Percentiles rank a stretch among this genome's conserved stretches.
Conservation (phyloP, 92 coral and sea anemone species). For the Bergia sp. region DNA sequence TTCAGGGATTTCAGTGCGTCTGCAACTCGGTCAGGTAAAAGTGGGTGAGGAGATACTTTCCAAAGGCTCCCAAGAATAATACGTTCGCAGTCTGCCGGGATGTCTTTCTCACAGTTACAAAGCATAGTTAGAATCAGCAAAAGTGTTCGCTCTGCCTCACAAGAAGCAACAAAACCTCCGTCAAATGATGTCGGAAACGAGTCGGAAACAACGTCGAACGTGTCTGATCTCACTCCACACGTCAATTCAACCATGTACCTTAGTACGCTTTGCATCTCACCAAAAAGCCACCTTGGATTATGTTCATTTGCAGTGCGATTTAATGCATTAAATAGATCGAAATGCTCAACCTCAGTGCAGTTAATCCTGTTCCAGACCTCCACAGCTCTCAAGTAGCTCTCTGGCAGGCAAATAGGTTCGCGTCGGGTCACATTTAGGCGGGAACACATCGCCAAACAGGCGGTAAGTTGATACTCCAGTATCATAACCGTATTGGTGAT, state of each 20-base stretch:
- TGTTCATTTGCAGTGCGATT: neutral
- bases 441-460: slow-evolving; percentile 60
- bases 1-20: slow-evolving; percentile 51
- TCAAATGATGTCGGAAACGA: slow-evolving; percentile 3
- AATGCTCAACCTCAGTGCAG: neutral
- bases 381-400: slow-evolving; percentile 61
- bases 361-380: slow-evolving; percentile 54
- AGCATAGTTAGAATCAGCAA: slow-evolving; percentile 79
- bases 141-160: slow-evolving; percentile 79
- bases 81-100: slow-evolving; percentile 48
- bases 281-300: slow-evolving; percentile 7
- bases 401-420: slow-evolving; percentile 58
- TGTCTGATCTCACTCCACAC: slow-evolving; percentile 36
- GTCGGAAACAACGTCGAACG: slow-evolving; percentile 56
- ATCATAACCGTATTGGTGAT: slow-evolving; percentile 67
- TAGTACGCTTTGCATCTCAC: slow-evolving; percentile 22
- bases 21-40: slow-evolving; percentile 56
- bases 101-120: slow-evolving; percentile 80
- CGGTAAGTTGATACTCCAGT: slow-evolving; percentile 63
- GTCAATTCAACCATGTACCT: slow-evolving; percentile 49
- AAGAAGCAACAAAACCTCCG: slow-evolving; percentile 39
- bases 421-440: slow-evolving; percentile 31
- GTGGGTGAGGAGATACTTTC: slow-evolving; percentile 19
- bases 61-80: slow-evolving; percentile 49
- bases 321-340: slow-evolving; percentile 45